Percentiles rank a stretch among this genome's conserved stretches.
Conservation (phyloP, 2,888 invertebrate genomes). For the Lithophane ornitopus region DNA sequence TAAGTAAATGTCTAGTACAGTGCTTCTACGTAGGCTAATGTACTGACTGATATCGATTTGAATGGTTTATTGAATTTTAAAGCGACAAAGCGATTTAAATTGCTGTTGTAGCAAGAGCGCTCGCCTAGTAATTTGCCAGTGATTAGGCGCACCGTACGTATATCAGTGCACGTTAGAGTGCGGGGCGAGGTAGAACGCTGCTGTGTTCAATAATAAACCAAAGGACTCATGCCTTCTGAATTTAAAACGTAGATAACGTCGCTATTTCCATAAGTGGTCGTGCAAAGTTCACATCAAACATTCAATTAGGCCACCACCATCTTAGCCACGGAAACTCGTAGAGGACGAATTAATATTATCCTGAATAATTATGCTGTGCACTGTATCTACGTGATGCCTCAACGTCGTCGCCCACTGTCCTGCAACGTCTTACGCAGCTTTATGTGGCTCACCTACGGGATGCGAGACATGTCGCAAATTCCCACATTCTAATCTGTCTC, state of each 20-base stretch:
- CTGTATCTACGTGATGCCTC: neutral
- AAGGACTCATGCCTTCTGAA: neutral
- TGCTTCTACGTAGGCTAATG: constrained; percentile 23
- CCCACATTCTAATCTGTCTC: neutral
- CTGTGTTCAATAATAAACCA: constrained; percentile 33
- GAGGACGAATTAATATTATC: neutral
- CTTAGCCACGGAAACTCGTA: too few species aligned
- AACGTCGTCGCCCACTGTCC: neutral
- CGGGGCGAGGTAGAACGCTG: neutral
- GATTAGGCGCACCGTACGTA: constrained; percentile 17
- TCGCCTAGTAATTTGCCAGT: constrained; percentile 27
- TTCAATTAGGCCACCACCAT: neutral
- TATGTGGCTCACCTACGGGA: neutral
- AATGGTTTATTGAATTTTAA: constrained; percentile 45
- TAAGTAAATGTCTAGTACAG: constrained; percentile 1
- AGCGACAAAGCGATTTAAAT: constrained; percentile 36
- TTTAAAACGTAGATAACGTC: constrained; percentile 1
- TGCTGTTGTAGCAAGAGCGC: constrained; percentile 4
- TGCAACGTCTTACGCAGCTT: neutral
- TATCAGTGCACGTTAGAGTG: neutral
- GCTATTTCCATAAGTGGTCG: neutral
- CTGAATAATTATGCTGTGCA: neutral
- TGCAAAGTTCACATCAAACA: neutral
- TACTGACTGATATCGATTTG: constrained; percentile 40
- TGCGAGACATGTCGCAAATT: neutral